Evolutionary conservation across 2,888 invertebrate species (phyloP).

Genomic region (Macrosoma leucophasiata): DNA sequence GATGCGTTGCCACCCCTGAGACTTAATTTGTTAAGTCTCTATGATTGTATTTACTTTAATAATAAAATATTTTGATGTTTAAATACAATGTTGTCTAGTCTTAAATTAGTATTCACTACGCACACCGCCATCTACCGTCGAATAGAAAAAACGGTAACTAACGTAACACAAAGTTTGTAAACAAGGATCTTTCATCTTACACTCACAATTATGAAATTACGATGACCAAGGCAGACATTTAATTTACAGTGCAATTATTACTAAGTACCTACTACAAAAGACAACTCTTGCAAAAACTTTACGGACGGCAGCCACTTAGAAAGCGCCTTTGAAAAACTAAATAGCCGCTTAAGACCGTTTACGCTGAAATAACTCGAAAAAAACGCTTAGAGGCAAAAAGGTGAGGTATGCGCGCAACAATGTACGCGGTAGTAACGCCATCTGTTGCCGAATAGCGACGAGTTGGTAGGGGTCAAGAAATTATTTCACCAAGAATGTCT

Average conservation of each 20-base stretch:
- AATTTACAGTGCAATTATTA: slow-evolving; percentile 64
- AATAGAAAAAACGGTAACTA: slow-evolving; percentile 22
- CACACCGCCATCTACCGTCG: slow-evolving; percentile 39
- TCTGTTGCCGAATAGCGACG: slow-evolving; percentile 61
- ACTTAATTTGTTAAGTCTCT: too few relatives aligned
- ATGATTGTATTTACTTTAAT: too few relatives aligned
- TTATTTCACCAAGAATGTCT: slow-evolving; percentile 59
- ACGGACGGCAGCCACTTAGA: slow-evolving; percentile 59
- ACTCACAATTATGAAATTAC: slow-evolving; percentile 53
- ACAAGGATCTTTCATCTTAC: slow-evolving; percentile 28
- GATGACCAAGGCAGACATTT: slow-evolving; percentile 45
- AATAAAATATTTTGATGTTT: too few relatives aligned
- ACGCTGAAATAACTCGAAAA: slow-evolving; percentile 62
- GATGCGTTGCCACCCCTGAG: too few relatives aligned
- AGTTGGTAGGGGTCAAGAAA: slow-evolving; percentile 57
- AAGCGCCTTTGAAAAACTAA: slow-evolving; percentile 70
- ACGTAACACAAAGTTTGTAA: slow-evolving; percentile 21
- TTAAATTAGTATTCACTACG: slow-evolving; percentile 7
- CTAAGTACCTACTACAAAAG: slow-evolving; percentile 64
- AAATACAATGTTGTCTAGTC: too few relatives aligned
- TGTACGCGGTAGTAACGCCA: slow-evolving; percentile 68
- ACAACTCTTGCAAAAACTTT: slow-evolving; percentile 53
- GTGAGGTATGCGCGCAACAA: slow-evolving; percentile 49
- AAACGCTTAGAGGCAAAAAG: slow-evolving; percentile 52
- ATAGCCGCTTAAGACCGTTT: slow-evolving; percentile 68